Conservation (phyloP, 2,888 invertebrate species). For the Nomada hirtipes region DNA sequence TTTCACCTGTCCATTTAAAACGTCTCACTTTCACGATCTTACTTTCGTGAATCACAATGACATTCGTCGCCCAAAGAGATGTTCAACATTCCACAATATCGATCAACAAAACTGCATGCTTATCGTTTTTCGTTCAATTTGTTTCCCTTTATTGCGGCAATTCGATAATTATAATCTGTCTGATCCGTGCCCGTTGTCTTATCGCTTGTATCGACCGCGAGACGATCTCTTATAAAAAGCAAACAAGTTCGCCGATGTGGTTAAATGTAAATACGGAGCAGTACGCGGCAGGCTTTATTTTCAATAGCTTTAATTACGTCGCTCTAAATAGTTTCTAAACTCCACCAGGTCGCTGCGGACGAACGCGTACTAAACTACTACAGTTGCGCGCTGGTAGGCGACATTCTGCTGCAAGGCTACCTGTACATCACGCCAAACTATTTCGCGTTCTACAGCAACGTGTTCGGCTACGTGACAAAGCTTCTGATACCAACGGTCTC, state of each 20-base stretch:
- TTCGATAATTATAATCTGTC: not conserved
- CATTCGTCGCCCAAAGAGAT: not conserved
- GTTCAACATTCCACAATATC: too few relatives aligned
- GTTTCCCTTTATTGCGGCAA: not conserved
- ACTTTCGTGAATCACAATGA: not conserved
- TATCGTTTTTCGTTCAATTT: too few relatives aligned
- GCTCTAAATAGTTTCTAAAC: not conserved
- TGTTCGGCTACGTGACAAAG: constrained; percentile 97
- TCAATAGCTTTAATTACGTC: not conserved
- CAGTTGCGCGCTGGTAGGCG: constrained; percentile 96
- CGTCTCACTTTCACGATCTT: not conserved
- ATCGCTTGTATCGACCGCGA: not conserved
- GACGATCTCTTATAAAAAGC: not conserved
- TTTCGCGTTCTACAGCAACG: constrained; percentile 98
- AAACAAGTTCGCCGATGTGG: not conserved
- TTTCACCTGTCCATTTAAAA: not conserved
- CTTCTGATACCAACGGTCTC: constrained; percentile 94
- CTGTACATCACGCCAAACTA: constrained; percentile 97
- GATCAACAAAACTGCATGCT: too few relatives aligned
- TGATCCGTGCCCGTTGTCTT: not conserved
- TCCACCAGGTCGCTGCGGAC: constrained; percentile 88
- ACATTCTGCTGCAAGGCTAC: constrained; percentile 96
- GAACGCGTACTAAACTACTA: constrained; percentile 96
- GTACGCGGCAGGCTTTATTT: not conserved
- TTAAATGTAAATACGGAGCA: not conserved